These are phyloP conservation scores for Gortyna flavago DNA, from an alignment of 2,888 invertebrate species.

Conservation along the genomic window DNA sequence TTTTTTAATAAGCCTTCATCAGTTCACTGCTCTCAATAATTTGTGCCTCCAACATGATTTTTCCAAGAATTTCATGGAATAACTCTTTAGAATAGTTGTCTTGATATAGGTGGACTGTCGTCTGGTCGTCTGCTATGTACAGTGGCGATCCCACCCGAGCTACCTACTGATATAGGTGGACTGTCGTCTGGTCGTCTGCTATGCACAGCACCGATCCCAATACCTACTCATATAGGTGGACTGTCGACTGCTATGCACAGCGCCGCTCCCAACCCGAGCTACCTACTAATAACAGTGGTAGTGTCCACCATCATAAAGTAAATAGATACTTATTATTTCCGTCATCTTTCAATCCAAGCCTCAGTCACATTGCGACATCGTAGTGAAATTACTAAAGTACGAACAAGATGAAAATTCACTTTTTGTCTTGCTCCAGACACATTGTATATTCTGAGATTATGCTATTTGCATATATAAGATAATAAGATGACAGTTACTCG, in stretches of 20 bases:
- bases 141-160: background rate
- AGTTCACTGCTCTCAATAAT: background rate
- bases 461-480: constrained; percentile 17
- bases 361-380: background rate
- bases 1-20: background rate
- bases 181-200: too few species aligned
- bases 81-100: background rate
- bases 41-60: background rate
- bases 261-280: too few species aligned
- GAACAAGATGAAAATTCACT: background rate
- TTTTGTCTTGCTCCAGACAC: background rate
- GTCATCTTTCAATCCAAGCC: background rate
- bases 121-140: too few species aligned
- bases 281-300: background rate
- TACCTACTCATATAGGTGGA: too few species aligned
- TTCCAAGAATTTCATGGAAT: background rate
- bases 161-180: too few species aligned
- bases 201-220: too few species aligned
- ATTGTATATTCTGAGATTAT: background rate
- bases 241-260: background rate
- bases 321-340: background rate
- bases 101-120: background rate
- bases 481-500: background rate
- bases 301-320: too few species aligned
- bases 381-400: background rate